Evolutionary conservation across 1,140 invertebrate genomes (phyloP).

Genomic region (Charaxes varanes): DNA sequence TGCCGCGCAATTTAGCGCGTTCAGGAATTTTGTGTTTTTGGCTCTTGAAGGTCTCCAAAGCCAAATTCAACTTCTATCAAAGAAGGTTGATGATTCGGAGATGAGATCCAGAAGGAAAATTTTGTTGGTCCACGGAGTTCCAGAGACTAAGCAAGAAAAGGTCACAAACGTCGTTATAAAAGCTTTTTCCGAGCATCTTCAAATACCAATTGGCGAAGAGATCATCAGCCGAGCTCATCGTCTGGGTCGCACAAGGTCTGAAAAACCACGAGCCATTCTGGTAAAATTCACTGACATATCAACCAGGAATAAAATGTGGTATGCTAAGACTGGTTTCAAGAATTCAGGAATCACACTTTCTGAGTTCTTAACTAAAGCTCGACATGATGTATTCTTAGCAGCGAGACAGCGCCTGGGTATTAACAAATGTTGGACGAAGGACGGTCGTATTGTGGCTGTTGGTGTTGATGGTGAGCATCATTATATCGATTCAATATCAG

Average conservation of each 20-base stretch:
- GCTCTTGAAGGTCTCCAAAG: background rate
- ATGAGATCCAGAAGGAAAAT: constrained; percentile 4
- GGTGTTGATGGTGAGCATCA: background rate
- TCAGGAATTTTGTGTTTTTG: too few relatives aligned
- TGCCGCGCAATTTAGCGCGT: too few relatives aligned
- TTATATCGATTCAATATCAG: background rate
- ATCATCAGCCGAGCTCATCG: background rate
- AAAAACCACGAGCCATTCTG: constrained; percentile 5
- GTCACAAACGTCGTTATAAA: background rate
- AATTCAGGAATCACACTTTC: constrained; percentile 7
- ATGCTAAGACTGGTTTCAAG: constrained; percentile 1
- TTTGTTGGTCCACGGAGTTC: background rate
- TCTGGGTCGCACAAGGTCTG: background rate
- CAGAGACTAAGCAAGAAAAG: constrained; percentile 3
- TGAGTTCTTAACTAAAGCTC: constrained; percentile 5
- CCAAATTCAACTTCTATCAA: background rate
- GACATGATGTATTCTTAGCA: constrained; percentile 4
- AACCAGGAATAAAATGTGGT: constrained; percentile 2
- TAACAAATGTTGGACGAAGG: too few relatives aligned
- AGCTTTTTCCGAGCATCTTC: too few relatives aligned
- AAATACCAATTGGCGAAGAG: background rate
- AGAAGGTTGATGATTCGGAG: background rate
- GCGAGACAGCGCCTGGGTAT: constrained; percentile 7
- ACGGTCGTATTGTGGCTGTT: too few relatives aligned
- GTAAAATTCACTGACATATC: background rate